These are phyloP conservation scores for Clarias laeviceps DNA, from an alignment of 2,797 vertebrate species.

Conservation along the genomic window DNA sequence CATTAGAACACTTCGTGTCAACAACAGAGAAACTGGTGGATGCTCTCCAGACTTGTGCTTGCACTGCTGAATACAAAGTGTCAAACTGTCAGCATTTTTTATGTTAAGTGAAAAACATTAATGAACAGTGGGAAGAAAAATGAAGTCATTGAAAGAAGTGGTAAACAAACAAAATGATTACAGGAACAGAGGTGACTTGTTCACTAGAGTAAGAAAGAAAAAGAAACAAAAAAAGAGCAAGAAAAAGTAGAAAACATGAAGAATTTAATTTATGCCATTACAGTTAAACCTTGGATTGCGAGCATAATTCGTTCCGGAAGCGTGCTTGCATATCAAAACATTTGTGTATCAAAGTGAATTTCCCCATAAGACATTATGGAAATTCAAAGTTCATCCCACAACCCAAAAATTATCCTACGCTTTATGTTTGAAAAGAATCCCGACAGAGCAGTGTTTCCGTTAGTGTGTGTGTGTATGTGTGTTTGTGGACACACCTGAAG, in stretches of 20 bases:
- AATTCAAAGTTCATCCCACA: too few relatives aligned
- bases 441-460: too few relatives aligned
- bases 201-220: not conserved
- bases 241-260: too few relatives aligned
- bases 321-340: too few relatives aligned
- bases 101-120: conserved; percentile 60
- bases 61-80: conserved; percentile 41
- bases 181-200: conserved; percentile 7
- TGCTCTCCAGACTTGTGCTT: conserved; percentile 50
- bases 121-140: conserved; percentile 59
- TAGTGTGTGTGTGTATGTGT: too few relatives aligned
- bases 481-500: too few relatives aligned
- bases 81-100: conserved; percentile 62
- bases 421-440: too few relatives aligned
- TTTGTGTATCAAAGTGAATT: too few relatives aligned
- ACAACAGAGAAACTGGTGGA: conserved; percentile 63
- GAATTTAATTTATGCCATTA: not conserved
- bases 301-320: too few relatives aligned
- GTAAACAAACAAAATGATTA: conserved; percentile 33
- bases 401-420: too few relatives aligned
- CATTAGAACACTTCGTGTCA: conserved; percentile 59
- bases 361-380: too few relatives aligned
- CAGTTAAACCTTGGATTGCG: too few relatives aligned
- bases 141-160: conserved; percentile 8
- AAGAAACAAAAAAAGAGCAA: not conserved